These are phyloP conservation scores for Rhizomys pruinosus DNA, from an alignment of 2,113 vertebrate species.

Conservation along the genomic window DNA sequence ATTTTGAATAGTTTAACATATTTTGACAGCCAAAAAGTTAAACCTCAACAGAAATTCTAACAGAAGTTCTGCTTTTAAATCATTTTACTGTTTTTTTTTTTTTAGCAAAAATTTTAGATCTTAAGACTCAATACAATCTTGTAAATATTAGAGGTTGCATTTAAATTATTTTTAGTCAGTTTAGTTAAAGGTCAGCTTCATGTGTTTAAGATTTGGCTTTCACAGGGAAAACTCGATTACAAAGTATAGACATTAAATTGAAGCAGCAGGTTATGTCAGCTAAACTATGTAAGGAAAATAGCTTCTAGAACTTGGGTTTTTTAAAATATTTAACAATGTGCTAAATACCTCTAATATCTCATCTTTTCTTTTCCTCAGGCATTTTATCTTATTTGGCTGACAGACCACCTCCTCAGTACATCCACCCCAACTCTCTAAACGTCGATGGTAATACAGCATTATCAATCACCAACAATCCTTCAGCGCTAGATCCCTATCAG, in stretches of 20 bases:
- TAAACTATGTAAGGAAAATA: slow-evolving; percentile 26
- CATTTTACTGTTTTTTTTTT: slow-evolving; percentile 36
- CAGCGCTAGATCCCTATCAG: slow-evolving; percentile 94
- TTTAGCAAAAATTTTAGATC: not conserved
- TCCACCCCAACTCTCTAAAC: slow-evolving; percentile 96
- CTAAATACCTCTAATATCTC: not conserved
- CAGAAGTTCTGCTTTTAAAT: slow-evolving; percentile 23
- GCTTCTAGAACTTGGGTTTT: not conserved
- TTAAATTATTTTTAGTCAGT: slow-evolving; percentile 21
- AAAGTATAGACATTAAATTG: not conserved
- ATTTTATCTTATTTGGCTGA: slow-evolving; percentile 98
- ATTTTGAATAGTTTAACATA: slow-evolving; percentile 20
- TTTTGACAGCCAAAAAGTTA: slow-evolving; percentile 6
- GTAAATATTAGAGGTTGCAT: slow-evolving; percentile 11
- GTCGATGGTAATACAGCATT: slow-evolving; percentile 92
- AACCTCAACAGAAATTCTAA: slow-evolving; percentile 36
- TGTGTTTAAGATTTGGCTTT: slow-evolving; percentile 54
- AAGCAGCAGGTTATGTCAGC: slow-evolving; percentile 28
- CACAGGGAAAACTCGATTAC: slow-evolving; percentile 37
- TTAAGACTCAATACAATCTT: not conserved
- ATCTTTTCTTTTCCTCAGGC: slow-evolving; percentile 85
- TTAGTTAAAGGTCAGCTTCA: slow-evolving; percentile 5
- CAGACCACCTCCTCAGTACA: slow-evolving; percentile 98
- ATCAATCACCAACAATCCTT: slow-evolving; percentile 91
- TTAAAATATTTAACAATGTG: not conserved